phyloP scores from a whole-genome alignment of 2,888 invertebrate genomes.

The Monopis laevigella region DNA sequence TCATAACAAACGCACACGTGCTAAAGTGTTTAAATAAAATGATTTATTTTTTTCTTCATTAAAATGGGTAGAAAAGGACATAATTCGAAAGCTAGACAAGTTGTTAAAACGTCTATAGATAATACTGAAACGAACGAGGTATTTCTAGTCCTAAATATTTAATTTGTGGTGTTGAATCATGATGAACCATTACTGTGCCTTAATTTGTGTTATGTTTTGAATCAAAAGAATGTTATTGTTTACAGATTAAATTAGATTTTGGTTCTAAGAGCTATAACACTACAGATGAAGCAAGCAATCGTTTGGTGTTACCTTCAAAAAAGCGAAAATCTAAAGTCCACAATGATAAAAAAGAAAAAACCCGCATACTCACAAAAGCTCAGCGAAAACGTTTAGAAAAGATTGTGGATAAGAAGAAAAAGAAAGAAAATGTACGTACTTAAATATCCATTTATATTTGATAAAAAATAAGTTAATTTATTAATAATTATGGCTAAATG shows the following conservation, averaged over 20 bases:
- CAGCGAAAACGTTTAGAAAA: constrained; percentile 87
- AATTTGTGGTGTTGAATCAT: background rate
- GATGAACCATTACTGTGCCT: too few relatives aligned
- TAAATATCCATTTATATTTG: background rate
- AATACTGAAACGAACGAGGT: constrained; percentile 73
- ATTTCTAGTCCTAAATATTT: background rate
- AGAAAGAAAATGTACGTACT: constrained; percentile 83
- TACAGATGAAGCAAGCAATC: constrained; percentile 78
- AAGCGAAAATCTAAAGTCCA: constrained; percentile 81
- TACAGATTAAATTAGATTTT: constrained; percentile 75
- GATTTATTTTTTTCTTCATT: background rate
- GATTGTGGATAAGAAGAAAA: constrained; percentile 87
- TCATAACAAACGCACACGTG: constrained; percentile 42
- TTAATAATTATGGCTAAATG: too few relatives aligned
- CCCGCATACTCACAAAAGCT: constrained; percentile 83
- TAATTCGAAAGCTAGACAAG: constrained; percentile 80
- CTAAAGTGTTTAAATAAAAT: constrained; percentile 10
- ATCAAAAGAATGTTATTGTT: too few relatives aligned
- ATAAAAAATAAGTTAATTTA: too few relatives aligned
- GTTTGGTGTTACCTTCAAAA: constrained; percentile 81
- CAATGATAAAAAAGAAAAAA: constrained; percentile 61
- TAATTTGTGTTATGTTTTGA: background rate
- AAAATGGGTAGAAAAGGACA: constrained; percentile 77
- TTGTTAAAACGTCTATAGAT: constrained; percentile 75
- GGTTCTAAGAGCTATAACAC: constrained; percentile 63